These are phyloP conservation scores for Drosophila santomea DNA, from an alignment of 1,140 invertebrate genomes.

Conservation along the genomic window DNA sequence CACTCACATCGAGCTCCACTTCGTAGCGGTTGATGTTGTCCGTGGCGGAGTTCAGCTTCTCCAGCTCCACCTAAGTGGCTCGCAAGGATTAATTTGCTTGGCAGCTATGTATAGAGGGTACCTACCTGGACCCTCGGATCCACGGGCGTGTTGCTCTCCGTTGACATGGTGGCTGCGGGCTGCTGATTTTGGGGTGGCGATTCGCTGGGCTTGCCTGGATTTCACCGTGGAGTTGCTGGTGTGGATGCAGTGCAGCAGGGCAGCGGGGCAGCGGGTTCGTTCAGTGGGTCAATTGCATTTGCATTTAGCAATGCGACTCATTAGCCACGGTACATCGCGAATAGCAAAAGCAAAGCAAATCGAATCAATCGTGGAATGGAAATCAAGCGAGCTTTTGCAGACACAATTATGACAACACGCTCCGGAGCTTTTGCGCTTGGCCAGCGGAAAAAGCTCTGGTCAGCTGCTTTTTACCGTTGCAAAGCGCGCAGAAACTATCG, in stretches of 20 bases:
- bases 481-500: not conserved
- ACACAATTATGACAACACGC: too few relatives aligned
- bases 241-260: slow-evolving; percentile 1
- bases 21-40: slow-evolving; percentile 98
- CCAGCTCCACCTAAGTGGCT: slow-evolving; percentile 92
- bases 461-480: not conserved
- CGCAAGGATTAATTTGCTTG: not conserved
- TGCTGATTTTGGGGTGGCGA: not conserved
- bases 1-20: slow-evolving; percentile 96
- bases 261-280: not conserved
- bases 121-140: slow-evolving; percentile 85
- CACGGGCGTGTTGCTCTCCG: slow-evolving; percentile 84
- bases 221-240: not conserved
- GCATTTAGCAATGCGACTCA: not conserved
- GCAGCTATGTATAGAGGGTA: not conserved
- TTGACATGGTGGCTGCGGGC: slow-evolving; percentile 61
- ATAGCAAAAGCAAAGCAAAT: not conserved
- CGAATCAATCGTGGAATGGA: not conserved
- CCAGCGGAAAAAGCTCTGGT: not conserved
- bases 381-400: slow-evolving; percentile 1
- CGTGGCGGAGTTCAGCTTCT: slow-evolving; percentile 96
- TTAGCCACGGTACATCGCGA: not conserved
- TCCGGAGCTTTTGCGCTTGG: too few relatives aligned
- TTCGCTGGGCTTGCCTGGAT: not conserved
- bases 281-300: not conserved